phyloP scores from a whole-genome alignment of 2,797 vertebrate species.

The Urophycis tenuis region DNA sequence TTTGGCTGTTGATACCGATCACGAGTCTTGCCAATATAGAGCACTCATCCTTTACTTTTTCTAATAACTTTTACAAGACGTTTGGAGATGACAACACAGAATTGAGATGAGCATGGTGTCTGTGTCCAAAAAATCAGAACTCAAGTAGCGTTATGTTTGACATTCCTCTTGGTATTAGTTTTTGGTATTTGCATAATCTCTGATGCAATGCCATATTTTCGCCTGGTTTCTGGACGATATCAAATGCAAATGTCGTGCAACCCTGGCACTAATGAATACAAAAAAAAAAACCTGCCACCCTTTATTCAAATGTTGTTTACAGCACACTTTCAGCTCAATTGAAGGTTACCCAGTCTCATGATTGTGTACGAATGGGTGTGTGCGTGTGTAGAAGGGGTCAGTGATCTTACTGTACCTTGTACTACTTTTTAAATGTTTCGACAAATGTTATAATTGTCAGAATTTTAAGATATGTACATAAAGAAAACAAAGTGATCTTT shows the following conservation, averaged over 20 bases:
- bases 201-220: not conserved
- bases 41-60: not conserved
- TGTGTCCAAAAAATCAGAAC: not conserved
- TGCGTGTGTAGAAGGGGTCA: constrained; percentile 25
- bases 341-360: constrained; percentile 22
- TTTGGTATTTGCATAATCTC: not conserved
- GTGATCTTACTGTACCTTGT: constrained; percentile 42
- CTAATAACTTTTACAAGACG: not conserved
- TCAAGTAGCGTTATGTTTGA: not conserved
- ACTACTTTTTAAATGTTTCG: constrained; percentile 36
- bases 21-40: not conserved
- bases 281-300: constrained; percentile 32
- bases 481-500: constrained; percentile 51
- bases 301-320: constrained; percentile 30
- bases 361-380: constrained; percentile 20
- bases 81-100: not conserved
- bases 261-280: not conserved
- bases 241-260: not conserved
- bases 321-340: constrained; percentile 24
- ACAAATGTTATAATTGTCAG: constrained; percentile 42
- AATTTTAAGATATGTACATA: constrained; percentile 57
- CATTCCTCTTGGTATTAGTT: not conserved
- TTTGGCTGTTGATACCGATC: not conserved
- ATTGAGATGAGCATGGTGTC: not conserved
- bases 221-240: not conserved